Evolutionary conservation across 1,140 invertebrate genomes (phyloP).

Genomic region (Heterodera schachtii): DNA sequence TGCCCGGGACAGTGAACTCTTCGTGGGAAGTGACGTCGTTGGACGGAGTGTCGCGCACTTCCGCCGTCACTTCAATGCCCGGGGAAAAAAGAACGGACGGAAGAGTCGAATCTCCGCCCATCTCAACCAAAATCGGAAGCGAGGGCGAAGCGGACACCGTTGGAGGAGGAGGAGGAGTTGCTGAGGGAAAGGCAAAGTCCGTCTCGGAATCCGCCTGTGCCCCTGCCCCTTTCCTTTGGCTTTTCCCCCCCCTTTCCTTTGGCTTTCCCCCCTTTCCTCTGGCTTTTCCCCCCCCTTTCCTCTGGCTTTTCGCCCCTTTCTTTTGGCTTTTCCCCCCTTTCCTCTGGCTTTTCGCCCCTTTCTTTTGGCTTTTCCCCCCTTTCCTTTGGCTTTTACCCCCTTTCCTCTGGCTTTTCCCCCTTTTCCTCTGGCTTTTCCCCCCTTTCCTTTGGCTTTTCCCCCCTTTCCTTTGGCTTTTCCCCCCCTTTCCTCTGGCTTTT

Average conservation of each 20-base stretch:
- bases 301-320: background rate
- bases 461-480: background rate
- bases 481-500: no score
- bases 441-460: background rate
- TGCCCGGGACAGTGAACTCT: background rate
- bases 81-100: background rate
- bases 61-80: background rate
- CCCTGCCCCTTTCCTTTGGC: no score
- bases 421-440: background rate
- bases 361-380: background rate
- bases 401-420: background rate
- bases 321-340: no score
- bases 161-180: slow-evolving; percentile 3
- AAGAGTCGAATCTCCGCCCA: slow-evolving; percentile 20
- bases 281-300: background rate
- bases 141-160: background rate
- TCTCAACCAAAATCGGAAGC: slow-evolving; percentile 5
- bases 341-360: background rate
- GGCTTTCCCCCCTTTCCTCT: background rate
- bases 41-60: background rate
- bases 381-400: no score
- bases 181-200: background rate
- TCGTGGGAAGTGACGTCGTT: background rate
- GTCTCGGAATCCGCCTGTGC: no score
- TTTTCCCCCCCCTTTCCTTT: background rate